These are phyloP conservation scores for Protomyctophum bolini DNA, from an alignment of 2,113 vertebrate species.

Conservation along the genomic window DNA sequence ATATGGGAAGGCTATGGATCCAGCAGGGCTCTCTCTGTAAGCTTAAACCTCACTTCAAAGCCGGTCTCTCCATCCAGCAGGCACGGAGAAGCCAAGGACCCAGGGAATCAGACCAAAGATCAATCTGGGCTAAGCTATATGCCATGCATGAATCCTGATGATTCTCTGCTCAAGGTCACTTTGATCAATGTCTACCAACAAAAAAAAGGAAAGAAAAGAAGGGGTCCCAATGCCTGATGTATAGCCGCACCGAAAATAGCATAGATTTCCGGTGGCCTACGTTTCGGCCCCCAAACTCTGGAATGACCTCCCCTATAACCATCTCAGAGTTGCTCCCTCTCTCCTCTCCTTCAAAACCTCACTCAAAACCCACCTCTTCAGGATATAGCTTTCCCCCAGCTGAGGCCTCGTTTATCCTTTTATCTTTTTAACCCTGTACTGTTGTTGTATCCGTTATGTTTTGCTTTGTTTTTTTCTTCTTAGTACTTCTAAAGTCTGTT, in stretches of 20 bases:
- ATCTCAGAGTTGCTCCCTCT: too few relatives aligned
- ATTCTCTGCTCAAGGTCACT: conserved; percentile 52
- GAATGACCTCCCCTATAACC: too few relatives aligned
- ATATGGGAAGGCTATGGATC: conserved; percentile 66
- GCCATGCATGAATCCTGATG: conserved; percentile 56
- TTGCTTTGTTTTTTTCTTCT: too few relatives aligned
- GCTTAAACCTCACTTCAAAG: conserved; percentile 70
- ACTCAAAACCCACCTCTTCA: too few relatives aligned
- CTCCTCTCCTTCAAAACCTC: too few relatives aligned
- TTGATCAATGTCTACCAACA: conserved; percentile 30
- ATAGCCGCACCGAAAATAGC: neutral
- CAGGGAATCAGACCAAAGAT: conserved; percentile 55
- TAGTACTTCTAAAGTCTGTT: too few relatives aligned
- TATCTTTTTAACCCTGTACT: too few relatives aligned
- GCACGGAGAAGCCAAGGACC: conserved; percentile 43
- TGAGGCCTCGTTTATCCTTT: too few relatives aligned
- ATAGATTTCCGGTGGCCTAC: too few relatives aligned
- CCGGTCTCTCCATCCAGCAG: conserved; percentile 40
- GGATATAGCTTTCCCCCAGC: too few relatives aligned
- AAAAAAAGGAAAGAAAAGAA: conserved; percentile 34
- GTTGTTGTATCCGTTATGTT: too few relatives aligned
- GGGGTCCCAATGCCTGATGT: conserved; percentile 31
- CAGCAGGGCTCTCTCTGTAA: conserved; percentile 48
- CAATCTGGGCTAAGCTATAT: conserved; percentile 55
- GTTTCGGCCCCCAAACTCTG: too few relatives aligned